phyloP scores from a whole-genome alignment of 2,888 invertebrate species.

The Tanypteryx hageni region DNA sequence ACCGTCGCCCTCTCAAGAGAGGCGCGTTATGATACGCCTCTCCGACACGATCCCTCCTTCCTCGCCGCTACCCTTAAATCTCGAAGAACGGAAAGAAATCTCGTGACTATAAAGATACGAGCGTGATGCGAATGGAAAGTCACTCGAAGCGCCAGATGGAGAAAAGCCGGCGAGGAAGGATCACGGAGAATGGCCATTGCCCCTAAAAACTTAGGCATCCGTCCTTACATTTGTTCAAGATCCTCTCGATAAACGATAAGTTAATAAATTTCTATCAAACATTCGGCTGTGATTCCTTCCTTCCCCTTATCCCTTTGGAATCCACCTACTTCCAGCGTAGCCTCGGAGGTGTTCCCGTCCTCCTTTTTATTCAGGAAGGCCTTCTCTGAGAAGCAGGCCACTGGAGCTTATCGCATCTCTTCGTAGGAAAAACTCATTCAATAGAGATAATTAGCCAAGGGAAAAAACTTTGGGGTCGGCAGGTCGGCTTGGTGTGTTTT shows the following conservation, averaged over 20 bases:
- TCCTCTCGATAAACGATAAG: not conserved
- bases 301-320: not conserved
- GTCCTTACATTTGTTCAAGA: not conserved
- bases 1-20: too few relatives aligned
- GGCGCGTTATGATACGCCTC: too few relatives aligned
- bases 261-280: not conserved
- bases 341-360: conserved; percentile 49
- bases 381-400: conserved; percentile 48
- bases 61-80: too few relatives aligned
- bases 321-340: not conserved
- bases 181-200: conserved; percentile 5
- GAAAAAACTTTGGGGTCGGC: not conserved
- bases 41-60: too few relatives aligned
- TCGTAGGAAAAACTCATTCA: conserved; percentile 34
- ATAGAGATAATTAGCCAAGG: conserved; percentile 43
- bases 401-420: conserved; percentile 48
- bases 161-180: not conserved
- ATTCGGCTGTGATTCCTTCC: not conserved
- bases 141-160: not conserved
- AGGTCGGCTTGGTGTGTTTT: not conserved
- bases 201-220: not conserved
- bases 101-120: too few relatives aligned
- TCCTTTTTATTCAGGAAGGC: conserved; percentile 21
- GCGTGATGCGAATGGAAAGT: too few relatives aligned
- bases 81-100: too few relatives aligned